These are phyloP conservation scores for Cydia pomonella DNA, from an alignment of 1,140 invertebrate genomes.

Conservation along the genomic window DNA sequence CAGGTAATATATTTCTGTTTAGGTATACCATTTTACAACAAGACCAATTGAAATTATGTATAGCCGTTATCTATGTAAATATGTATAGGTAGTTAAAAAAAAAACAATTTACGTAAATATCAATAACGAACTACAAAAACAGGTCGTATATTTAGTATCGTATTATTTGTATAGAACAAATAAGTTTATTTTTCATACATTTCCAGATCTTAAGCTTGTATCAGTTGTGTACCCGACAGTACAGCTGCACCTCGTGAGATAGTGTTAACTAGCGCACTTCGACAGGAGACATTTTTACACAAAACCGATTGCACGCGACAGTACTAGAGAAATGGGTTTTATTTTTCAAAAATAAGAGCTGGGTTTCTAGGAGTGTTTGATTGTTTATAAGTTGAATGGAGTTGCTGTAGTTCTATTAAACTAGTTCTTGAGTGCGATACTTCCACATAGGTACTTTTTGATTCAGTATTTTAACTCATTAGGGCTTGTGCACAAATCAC, in stretches of 20 bases:
- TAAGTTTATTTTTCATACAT: neutral
- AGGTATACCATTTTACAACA: no score
- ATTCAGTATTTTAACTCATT: no score
- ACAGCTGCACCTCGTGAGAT: slow-evolving; percentile 53
- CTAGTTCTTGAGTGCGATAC: neutral
- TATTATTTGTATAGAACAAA: no score
- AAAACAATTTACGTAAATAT: no score
- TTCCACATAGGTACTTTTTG: neutral
- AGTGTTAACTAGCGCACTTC: slow-evolving; percentile 55
- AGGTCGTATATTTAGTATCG: no score
- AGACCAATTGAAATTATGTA: no score
- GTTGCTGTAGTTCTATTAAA: neutral
- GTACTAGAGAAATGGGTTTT: slow-evolving; percentile 40
- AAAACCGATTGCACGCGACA: slow-evolving; percentile 49
- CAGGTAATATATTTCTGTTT: no score
- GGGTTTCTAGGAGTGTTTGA: neutral
- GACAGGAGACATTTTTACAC: slow-evolving; percentile 48
- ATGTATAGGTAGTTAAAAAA: no score
- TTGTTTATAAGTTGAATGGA: slow-evolving; percentile 1
- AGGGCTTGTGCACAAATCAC: no score
- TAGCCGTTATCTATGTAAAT: no score
- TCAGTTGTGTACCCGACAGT: slow-evolving; percentile 42
- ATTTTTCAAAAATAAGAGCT: slow-evolving; percentile 16
- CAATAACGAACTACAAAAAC: no score
- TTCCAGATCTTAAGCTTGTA: neutral